Percentiles rank a stretch among this genome's conserved stretches.
Evolutionary conservation across 1,140 invertebrate genomes (phyloP).

Genomic region (Belonocnema kinseyi): DNA sequence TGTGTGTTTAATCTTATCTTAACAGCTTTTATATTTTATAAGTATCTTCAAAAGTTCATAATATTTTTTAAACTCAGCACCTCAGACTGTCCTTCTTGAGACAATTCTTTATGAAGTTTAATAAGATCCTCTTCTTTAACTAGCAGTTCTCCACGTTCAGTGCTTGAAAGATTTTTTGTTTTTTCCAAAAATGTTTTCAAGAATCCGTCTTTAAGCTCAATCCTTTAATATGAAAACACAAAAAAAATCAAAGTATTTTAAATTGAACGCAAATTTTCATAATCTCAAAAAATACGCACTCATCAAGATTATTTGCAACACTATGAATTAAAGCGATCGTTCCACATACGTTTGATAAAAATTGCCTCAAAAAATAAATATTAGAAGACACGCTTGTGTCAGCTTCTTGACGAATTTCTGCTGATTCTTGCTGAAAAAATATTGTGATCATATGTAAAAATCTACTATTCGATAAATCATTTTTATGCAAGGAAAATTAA

Average conservation of each 20-base stretch:
- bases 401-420: conserved; percentile 79
- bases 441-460: conserved; percentile 73
- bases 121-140: conserved; percentile 84
- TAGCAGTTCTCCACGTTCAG: conserved; percentile 85
- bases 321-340: conserved; percentile 94
- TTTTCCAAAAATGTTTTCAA: conserved; percentile 88
- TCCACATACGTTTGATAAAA: conserved; percentile 96
- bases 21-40: background rate
- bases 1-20: background rate
- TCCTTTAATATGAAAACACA: conserved; percentile 60
- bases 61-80: conserved; percentile 66
- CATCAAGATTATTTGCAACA: conserved; percentile 84
- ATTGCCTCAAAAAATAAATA: conserved; percentile 94
- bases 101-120: conserved; percentile 88
- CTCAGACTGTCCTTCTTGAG: conserved; percentile 93
- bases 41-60: background rate
- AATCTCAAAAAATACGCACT: conserved; percentile 68
- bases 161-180: conserved; percentile 80
- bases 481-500: background rate
- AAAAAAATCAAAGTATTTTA: background rate
- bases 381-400: conserved; percentile 75
- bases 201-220: conserved; percentile 82
- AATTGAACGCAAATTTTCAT: background rate
- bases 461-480: conserved; percentile 53
- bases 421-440: conserved; percentile 45